A percentile compares a stretch with the other conserved stretches of the same genome.
These are phyloP conservation scores for Phoebastria nigripes DNA, from an alignment of 2,797 vertebrate species.

Conservation along the genomic window DNA sequence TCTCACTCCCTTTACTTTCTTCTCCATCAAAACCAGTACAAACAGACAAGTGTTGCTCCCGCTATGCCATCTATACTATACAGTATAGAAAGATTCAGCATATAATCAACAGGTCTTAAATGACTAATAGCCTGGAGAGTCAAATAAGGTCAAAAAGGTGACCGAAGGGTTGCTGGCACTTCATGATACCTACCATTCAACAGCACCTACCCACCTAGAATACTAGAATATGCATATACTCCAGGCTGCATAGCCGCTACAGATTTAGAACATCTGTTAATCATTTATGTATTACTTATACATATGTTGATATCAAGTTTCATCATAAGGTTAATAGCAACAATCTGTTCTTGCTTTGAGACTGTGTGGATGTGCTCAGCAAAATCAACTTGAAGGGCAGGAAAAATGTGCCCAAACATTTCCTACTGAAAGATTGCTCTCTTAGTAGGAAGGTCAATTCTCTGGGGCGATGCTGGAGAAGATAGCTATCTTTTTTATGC, in stretches of 20 bases:
- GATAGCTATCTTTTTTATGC: background rate
- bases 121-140: background rate
- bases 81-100: background rate
- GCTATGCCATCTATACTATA: background rate
- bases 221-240: background rate
- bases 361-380: background rate
- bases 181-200: background rate
- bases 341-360: background rate
- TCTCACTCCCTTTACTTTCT: background rate
- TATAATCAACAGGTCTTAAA: background rate
- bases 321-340: background rate
- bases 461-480: background rate
- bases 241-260: background rate
- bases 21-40: background rate
- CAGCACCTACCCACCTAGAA: background rate
- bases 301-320: background rate
- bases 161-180: background rate
- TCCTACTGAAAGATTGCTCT: background rate
- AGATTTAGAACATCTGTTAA: background rate
- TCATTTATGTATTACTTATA: background rate
- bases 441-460: background rate
- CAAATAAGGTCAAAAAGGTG: background rate
- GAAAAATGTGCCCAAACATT: background rate
- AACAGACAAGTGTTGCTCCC: background rate
- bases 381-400: background rate